Conservation (phyloP, 2,888 invertebrate genomes). For the Tipula lateralis region DNA sequence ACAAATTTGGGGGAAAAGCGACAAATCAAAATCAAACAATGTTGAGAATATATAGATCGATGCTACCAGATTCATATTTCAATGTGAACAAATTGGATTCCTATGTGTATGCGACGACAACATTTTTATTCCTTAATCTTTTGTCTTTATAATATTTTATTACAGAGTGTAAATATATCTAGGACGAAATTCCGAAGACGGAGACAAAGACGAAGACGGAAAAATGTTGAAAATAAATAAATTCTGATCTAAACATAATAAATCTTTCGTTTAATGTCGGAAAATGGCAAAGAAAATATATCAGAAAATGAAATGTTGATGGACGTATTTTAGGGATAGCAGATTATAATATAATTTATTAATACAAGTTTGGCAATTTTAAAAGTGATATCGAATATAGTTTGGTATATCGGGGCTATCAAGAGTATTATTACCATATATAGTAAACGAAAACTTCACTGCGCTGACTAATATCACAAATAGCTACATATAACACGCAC, state of each 20-base stretch:
- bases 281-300: not conserved
- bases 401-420: no score
- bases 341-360: constrained; percentile 3
- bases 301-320: constrained; percentile 19
- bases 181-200: no score
- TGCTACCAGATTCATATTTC: not conserved
- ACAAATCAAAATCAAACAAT: constrained; percentile 15
- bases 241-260: not conserved
- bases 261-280: not conserved
- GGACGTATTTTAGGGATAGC: constrained; percentile 11
- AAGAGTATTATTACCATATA: no score
- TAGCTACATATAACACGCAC: not conserved
- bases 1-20: not conserved
- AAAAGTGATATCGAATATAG: not conserved
- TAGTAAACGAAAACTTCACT: no score
- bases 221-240: constrained; percentile 19
- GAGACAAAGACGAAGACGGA: not conserved
- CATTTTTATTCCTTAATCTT: not conserved
- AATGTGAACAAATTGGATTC: not conserved
- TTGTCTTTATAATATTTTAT: not conserved
- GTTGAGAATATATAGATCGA: not conserved
- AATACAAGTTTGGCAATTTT: not conserved
- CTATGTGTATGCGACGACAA: not conserved
- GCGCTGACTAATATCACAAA: not conserved
- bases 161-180: not conserved